Base-by-base conservation (phyloP, 2,113 vertebrate species). In the Probosciger aterrimus region DNA sequence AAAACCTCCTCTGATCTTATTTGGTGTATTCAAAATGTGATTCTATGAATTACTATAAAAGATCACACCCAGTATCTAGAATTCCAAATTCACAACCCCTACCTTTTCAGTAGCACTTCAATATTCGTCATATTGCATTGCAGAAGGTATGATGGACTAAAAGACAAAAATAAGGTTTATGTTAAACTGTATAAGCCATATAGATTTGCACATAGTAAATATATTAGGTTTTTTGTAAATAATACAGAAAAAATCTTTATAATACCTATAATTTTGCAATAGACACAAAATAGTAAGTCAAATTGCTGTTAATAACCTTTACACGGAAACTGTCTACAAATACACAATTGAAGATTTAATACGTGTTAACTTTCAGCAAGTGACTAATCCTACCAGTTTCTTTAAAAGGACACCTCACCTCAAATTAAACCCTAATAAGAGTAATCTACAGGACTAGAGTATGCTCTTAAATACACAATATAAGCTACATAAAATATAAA, bases 81-180 rank as follows among this genome's bases (percentile, higher is more conserved):
- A n/a, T 33, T 60, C 35, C 24, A 90, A 82, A 41, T n/a, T 50
- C 31, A 70, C 33, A 95, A 67, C 88, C 20, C 97, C 65, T 98
- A 99, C 99, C 99, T 99, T 87, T 98, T 98, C 90, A 99, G 95
- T 17, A 99, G 97, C 64, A 98, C 95, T 93, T 97, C 97, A 92
- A 99, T 95, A 71, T 99, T 98, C 2, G 94, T 97, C 99, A 99
- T 98, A 94, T 99, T 99, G 93, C 98, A 97, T 50, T 98, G 98
- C 53, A 99, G 98, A 95, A 99, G 94, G 92, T 99, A 99, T 8
- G 97, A 97, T 62, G 99, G 99, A 80, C 99, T 99, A 97, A 82
- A 98, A 98, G 31, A 96, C 91, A 96, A 95, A 67, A 92, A 82
- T 59, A 24, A 86, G 9, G 33, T 24, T 83, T 41, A 73, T 15